Percentiles rank a stretch among this genome's conserved stretches.
Evolutionary conservation across 2,113 vertebrate genomes (phyloP).

Genomic region (Pelusios castaneus): DNA sequence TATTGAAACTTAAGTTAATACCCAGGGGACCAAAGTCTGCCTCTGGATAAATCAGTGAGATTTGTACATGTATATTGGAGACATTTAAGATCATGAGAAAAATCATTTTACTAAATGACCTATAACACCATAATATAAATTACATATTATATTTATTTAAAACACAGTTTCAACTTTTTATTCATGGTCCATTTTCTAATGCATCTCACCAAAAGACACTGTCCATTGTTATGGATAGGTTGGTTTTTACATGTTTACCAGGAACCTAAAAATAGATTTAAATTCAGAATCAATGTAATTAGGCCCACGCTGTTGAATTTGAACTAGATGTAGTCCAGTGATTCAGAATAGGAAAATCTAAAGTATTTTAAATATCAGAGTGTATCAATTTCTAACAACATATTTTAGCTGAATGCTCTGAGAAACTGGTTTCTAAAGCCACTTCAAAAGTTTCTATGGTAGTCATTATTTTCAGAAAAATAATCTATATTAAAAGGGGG

Average conservation of each 20-base stretch:
- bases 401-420: slow-evolving; percentile 21
- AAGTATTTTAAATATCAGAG: background rate
- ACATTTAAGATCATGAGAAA: background rate
- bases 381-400: slow-evolving; percentile 2
- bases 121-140: background rate
- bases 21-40: background rate
- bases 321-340: background rate
- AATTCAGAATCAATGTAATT: background rate
- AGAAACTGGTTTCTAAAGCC: slow-evolving; percentile 31
- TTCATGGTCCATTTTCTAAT: background rate
- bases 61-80: background rate
- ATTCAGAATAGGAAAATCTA: slow-evolving; percentile 24
- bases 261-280: background rate
- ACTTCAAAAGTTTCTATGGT: slow-evolving; percentile 1
- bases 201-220: background rate
- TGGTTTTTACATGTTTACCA: background rate
- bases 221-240: background rate
- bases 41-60: background rate
- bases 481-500: background rate
- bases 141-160: background rate
- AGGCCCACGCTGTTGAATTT: slow-evolving; percentile 14
- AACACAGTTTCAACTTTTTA: background rate
- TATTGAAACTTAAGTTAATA: background rate
- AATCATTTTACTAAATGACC: background rate
- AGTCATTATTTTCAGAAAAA: slow-evolving; percentile 32